A percentile compares a stretch with the other conserved stretches of the same genome.
Evolutionary conservation across 2,888 invertebrate genomes (phyloP).

Genomic region (Synergus laeviventris): DNA sequence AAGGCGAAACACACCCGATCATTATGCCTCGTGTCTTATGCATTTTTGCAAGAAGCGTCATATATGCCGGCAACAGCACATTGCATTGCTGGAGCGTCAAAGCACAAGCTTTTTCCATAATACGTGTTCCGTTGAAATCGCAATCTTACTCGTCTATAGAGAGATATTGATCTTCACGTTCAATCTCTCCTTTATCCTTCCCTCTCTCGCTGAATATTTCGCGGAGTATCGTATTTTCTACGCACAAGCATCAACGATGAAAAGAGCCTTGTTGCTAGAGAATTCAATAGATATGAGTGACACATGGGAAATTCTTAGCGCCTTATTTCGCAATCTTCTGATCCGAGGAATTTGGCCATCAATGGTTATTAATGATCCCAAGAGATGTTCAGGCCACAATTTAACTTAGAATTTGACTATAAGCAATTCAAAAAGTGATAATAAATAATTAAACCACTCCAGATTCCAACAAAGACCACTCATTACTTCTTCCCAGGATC

Average conservation of each 20-base stretch:
- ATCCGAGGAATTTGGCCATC: constrained; percentile 21
- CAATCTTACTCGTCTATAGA: constrained; percentile 32
- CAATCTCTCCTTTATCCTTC: constrained; percentile 22
- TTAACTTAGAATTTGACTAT: too few relatives aligned
- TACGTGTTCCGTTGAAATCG: constrained; percentile 32
- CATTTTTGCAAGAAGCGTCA: constrained; percentile 40
- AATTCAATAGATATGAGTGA: constrained; percentile 28
- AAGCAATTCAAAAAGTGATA: too few relatives aligned
- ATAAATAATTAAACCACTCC: neutral
- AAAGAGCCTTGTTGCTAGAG: constrained; percentile 22
- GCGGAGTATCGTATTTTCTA: constrained; percentile 26
- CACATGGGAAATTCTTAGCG: constrained; percentile 20
- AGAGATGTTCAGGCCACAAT: neutral
- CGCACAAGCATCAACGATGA: constrained; percentile 13
- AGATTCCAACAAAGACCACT: neutral
- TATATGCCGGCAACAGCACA: constrained; percentile 22
- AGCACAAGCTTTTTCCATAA: neutral
- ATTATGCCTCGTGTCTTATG: constrained; percentile 40
- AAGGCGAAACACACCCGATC: constrained; percentile 36
- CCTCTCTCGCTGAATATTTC: constrained; percentile 32
- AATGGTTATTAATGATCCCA: constrained; percentile 23
- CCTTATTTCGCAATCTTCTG: constrained; percentile 6
- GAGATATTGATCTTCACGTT: constrained; percentile 38
- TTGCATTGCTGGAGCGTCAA: constrained; percentile 35
- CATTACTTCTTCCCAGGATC: neutral